Percentiles rank a stretch among this genome's conserved stretches.
phyloP scores from a whole-genome alignment of 2,113 vertebrate species.

The Lagopus muta region DNA sequence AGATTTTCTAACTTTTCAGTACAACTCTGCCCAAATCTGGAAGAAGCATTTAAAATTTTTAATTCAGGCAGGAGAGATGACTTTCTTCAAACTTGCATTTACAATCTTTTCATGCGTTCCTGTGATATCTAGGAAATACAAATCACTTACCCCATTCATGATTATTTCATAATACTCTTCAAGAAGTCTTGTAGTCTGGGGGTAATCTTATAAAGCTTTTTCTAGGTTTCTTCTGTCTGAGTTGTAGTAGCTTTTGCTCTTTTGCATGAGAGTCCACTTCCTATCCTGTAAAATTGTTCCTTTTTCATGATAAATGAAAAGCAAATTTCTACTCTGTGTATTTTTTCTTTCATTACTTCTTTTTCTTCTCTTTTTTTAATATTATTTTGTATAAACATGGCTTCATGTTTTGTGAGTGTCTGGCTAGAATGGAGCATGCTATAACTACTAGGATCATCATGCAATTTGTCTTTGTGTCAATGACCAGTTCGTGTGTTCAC shows the following conservation, averaged over 20 bases:
- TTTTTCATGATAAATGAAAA: neutral
- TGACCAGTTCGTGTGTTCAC: accelerated
- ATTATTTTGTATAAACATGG: neutral
- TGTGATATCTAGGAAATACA: neutral
- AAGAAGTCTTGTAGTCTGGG: neutral
- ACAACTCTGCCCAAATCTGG: neutral
- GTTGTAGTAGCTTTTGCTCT: neutral
- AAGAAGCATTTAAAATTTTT: neutral
- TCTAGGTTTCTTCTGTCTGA: neutral
- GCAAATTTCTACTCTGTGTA: neutral
- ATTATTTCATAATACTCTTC: neutral
- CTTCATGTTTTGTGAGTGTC: neutral
- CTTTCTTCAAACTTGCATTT: neutral
- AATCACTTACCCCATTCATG: neutral
- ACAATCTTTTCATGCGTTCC: neutral
- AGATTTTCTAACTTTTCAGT: neutral
- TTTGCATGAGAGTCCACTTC: neutral
- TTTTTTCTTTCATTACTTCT: neutral
- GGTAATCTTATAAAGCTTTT: neutral
- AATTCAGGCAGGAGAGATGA: neutral
- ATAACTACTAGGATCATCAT: neutral
- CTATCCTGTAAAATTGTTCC: neutral
- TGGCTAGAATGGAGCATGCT: neutral
- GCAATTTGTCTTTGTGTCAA: neutral
- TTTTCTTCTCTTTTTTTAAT: neutral